A percentile compares a stretch with the other conserved stretches of the same genome.
Conservation (phyloP, 1,140 invertebrate genomes). For the Cepaea nemoralis region DNA sequence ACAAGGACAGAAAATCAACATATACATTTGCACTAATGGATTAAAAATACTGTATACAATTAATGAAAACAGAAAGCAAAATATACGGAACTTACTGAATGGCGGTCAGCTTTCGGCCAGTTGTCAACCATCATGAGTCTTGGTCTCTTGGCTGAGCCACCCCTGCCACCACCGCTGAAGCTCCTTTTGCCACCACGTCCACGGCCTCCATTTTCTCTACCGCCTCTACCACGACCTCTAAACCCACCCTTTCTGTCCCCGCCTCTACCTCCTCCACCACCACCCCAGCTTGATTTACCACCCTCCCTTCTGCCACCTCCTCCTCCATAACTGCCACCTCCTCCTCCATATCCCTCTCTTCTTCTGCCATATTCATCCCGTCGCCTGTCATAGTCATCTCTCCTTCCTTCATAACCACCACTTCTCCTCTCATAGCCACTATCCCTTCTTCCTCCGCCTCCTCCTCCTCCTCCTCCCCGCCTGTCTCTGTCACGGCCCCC, state of each 20-base stretch:
- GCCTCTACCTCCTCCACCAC: neutral
- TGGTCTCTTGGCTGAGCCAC: neutral
- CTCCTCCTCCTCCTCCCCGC: neutral
- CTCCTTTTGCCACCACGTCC: neutral
- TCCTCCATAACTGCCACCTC: neutral
- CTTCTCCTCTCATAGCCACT: neutral
- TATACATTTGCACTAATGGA: too few species aligned
- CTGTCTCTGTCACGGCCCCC: neutral
- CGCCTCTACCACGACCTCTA: neutral
- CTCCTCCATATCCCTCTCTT: neutral
- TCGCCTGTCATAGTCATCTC: neutral
- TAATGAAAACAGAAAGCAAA: too few species aligned
- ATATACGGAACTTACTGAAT: conserved; percentile 4
- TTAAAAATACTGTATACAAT: too few species aligned
- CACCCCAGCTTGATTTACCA: neutral
- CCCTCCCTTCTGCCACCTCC: neutral
- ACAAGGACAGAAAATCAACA: too few species aligned
- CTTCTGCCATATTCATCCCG: neutral
- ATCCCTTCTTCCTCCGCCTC: neutral
- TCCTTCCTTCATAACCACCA: neutral
- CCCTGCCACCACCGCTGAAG: neutral
- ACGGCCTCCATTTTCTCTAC: neutral
- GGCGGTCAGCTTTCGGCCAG: neutral
- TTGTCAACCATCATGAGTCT: neutral
- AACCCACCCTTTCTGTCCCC: neutral